Evolutionary conservation across 2,113 vertebrate genomes (phyloP).

Genomic region (Strix aluco): DNA sequence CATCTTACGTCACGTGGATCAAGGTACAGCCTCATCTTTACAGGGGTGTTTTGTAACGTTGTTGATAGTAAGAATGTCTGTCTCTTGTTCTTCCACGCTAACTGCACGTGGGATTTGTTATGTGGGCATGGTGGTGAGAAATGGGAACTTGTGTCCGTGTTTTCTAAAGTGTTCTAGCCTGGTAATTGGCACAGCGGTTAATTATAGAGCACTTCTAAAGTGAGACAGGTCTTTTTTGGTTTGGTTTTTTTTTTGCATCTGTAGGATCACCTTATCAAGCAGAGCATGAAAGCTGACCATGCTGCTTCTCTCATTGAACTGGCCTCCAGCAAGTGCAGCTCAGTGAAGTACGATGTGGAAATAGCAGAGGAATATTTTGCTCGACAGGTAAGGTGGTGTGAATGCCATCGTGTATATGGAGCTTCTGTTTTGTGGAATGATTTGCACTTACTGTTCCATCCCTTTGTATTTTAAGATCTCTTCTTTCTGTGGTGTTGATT

Average conservation of each 20-base stretch:
- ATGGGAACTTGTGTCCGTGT: neutral
- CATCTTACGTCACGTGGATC: conserved; percentile 91
- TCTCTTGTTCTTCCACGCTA: neutral
- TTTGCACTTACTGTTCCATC: neutral
- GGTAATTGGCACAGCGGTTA: neutral
- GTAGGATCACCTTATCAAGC: conserved; percentile 91
- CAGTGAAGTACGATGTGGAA: conserved; percentile 93
- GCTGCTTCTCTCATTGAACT: conserved; percentile 85
- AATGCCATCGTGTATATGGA: rapidly evolving
- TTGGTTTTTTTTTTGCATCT: neutral
- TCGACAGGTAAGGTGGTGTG: conserved; percentile 80
- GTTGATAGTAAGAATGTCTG: neutral
- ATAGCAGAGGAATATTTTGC: conserved; percentile 98
- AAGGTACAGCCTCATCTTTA: conserved; percentile 75
- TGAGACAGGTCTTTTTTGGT: neutral
- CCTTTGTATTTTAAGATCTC: conserved; percentile 84
- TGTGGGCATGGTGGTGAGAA: neutral
- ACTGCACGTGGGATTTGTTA: neutral
- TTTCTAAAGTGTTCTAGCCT: neutral
- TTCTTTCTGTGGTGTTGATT: conserved; percentile 89
- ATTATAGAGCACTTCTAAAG: neutral
- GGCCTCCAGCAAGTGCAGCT: conserved; percentile 87
- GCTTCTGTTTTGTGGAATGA: neutral
- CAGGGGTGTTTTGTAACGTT: neutral
- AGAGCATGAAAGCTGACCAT: conserved; percentile 94